These are phyloP conservation scores for Ganaspis brasiliensis DNA, from an alignment of 2,888 invertebrate genomes.

Conservation along the genomic window DNA sequence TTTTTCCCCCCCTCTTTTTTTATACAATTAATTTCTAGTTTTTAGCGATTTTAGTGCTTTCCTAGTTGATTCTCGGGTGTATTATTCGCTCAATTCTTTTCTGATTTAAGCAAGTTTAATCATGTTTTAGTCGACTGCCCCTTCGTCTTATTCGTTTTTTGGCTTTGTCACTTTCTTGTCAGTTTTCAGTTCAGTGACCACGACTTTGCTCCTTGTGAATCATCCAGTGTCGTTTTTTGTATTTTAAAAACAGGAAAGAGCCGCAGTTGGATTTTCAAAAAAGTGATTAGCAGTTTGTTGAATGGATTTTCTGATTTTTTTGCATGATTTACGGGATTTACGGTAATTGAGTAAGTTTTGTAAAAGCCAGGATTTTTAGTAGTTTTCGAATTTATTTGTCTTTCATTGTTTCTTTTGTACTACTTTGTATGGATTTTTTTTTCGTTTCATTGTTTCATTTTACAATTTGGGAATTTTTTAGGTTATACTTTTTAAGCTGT, in stretches of 20 bases:
- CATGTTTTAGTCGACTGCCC: neutral
- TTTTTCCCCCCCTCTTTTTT: neutral
- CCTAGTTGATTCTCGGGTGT: neutral
- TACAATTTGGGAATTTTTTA: no score
- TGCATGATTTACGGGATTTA: no score
- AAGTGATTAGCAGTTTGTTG: neutral
- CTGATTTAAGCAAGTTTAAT: neutral
- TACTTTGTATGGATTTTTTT: no score
- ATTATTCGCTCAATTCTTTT: neutral
- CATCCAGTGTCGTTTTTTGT: neutral
- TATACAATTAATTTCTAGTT: neutral
- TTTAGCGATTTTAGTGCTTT: neutral
- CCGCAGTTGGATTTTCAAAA: no score
- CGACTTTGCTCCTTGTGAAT: conserved; percentile 10
- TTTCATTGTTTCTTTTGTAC: no score
- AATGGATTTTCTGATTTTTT: neutral
- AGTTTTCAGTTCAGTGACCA: conserved; percentile 20
- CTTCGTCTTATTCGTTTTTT: neutral
- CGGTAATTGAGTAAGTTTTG: no score
- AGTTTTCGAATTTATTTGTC: no score
- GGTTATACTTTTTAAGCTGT: no score
- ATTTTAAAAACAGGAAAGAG: conserved; percentile 9
- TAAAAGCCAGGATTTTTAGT: no score
- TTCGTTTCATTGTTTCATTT: no score
- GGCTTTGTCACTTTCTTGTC: conserved; percentile 20